Conservation (phyloP, 1,140 invertebrate species). For the Drosophila teissieri region DNA sequence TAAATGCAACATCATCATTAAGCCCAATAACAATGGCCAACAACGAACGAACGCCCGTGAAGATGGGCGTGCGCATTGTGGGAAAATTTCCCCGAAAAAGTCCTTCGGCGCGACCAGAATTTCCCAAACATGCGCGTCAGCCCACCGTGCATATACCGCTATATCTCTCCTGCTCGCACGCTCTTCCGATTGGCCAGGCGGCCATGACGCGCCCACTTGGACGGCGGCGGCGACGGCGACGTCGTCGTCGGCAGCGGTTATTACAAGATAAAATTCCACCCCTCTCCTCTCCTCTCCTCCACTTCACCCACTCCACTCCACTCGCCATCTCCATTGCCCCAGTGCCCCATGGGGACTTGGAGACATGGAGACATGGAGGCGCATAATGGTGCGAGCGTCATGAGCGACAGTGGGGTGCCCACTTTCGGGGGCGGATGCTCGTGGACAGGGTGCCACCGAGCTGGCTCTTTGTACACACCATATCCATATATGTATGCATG, state of each 20-base stretch:
- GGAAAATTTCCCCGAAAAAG: slow-evolving; percentile 45
- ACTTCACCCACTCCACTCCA: too few species aligned
- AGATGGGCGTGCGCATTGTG: slow-evolving; percentile 65
- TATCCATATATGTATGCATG: neutral
- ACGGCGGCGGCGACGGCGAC: slow-evolving; percentile 4
- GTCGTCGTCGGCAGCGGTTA: slow-evolving; percentile 43
- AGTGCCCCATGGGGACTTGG: too few species aligned
- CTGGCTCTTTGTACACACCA: too few species aligned
- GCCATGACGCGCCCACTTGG: slow-evolving; percentile 59
- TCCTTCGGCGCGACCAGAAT: slow-evolving; percentile 34
- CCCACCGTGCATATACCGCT: slow-evolving; percentile 11
- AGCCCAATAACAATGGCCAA: slow-evolving; percentile 73
- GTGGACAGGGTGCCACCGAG: neutral
- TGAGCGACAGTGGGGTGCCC: slow-evolving; percentile 63
- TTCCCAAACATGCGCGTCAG: slow-evolving; percentile 53
- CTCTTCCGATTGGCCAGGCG: slow-evolving; percentile 45
- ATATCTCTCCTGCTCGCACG: slow-evolving; percentile 44
- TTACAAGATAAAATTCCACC: slow-evolving; percentile 36
- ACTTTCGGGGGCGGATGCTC: slow-evolving; percentile 9
- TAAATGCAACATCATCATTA: slow-evolving; percentile 82
- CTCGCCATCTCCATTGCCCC: slow-evolving; percentile 7
- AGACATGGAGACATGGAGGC: neutral
- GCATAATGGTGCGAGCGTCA: slow-evolving; percentile 51
- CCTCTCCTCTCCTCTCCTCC: neutral
- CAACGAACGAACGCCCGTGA: slow-evolving; percentile 17